Percentiles rank a stretch among this genome's conserved stretches.
These are phyloP conservation scores for Acronicta leporina DNA, from an alignment of 2,888 invertebrate genomes.

Conservation along the genomic window DNA sequence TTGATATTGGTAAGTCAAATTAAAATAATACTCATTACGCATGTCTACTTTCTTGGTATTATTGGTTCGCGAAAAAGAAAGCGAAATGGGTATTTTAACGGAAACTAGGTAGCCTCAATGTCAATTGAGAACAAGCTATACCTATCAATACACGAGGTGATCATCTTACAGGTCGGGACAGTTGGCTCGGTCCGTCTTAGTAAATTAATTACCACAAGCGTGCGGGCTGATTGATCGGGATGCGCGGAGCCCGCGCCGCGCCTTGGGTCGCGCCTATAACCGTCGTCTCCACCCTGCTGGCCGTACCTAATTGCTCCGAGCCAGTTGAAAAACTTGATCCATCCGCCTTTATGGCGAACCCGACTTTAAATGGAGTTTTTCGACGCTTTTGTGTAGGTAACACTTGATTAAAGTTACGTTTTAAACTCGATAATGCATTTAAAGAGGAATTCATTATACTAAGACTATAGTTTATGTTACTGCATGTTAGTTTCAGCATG, in stretches of 20 bases:
- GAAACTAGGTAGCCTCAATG: conserved; percentile 32
- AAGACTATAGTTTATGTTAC: not conserved
- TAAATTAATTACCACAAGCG: conserved; percentile 76
- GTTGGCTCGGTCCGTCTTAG: conserved; percentile 50
- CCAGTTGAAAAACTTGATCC: conserved; percentile 75
- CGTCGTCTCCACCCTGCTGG: conserved; percentile 65
- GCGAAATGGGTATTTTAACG: no score
- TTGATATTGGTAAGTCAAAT: no score
- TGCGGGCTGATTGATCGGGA: conserved; percentile 75
- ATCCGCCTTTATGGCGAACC: conserved; percentile 61
- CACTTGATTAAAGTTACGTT: conserved; percentile 49
- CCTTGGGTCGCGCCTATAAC: conserved; percentile 65
- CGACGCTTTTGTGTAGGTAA: conserved; percentile 58
- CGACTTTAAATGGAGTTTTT: conserved; percentile 53
- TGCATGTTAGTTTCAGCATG: conserved; percentile 1
- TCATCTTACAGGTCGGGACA: conserved; percentile 24
- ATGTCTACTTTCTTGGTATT: no score
- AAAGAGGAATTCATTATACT: conserved; percentile 17
- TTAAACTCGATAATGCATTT: conserved; percentile 30
- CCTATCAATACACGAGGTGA: conserved; percentile 40
- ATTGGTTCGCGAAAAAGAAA: no score
- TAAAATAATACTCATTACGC: no score
- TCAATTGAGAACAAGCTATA: conserved; percentile 57
- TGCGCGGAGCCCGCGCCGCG: conserved; percentile 57
- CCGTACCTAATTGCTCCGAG: conserved; percentile 72